Conservation (phyloP, 2,888 invertebrate genomes). For the Xestia sexstrigata region DNA sequence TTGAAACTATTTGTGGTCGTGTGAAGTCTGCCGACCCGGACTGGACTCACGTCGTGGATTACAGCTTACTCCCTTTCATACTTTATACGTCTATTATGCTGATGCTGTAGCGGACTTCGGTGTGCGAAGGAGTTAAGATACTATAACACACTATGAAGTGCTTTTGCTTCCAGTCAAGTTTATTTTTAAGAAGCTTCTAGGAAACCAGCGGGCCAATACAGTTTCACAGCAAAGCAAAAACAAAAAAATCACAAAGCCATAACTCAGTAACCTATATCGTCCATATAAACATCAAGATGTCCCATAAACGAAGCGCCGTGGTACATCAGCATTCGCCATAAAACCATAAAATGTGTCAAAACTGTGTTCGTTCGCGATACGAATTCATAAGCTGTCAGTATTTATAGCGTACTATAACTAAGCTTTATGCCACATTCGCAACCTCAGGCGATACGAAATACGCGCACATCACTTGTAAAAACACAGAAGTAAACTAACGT, state of each 20-base stretch:
- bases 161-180: too few relatives aligned
- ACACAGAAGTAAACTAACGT: too few relatives aligned
- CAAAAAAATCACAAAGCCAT: conserved; percentile 29
- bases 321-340: conserved; percentile 74
- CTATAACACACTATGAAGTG: neutral
- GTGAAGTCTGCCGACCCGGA: too few relatives aligned
- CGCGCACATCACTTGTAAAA: neutral
- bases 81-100: too few relatives aligned
- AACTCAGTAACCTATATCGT: conserved; percentile 27
- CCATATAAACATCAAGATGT: conserved; percentile 50
- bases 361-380: conserved; percentile 69
- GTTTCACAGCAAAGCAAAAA: conserved; percentile 11
- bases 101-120: too few relatives aligned
- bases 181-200: neutral
- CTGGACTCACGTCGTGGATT: too few relatives aligned
- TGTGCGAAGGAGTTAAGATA: neutral
- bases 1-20: too few relatives aligned
- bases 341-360: conserved; percentile 76
- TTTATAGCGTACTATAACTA: conserved; percentile 62
- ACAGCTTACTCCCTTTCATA: too few relatives aligned
- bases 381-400: conserved; percentile 72
- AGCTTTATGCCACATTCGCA: neutral
- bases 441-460: neutral
- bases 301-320: conserved; percentile 59
- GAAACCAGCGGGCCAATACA: neutral